Base-by-base conservation (phyloP, 1,140 invertebrate species). In the Adoxophyes honmai region DNA sequence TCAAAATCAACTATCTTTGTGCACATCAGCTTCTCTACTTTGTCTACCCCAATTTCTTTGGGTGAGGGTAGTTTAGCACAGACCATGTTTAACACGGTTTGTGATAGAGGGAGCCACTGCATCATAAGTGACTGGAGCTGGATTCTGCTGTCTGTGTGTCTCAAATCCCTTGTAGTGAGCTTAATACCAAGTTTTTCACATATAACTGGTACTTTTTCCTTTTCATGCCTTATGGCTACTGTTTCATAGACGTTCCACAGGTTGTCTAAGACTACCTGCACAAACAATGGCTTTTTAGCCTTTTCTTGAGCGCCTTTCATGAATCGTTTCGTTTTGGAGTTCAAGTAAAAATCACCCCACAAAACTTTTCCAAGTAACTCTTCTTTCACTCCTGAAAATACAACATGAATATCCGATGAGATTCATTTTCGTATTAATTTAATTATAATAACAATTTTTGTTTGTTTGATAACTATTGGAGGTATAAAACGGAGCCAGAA, bases 341-440 rank as follows among this genome's bases (percentile, higher is more conserved):
- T 96, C 10, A 98, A 91, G 82, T 96, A 99, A 90, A 91, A 99
- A 89, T 99, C 97, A 48, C 98, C 98, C 97, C 98, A 99, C 5
- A 99, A 88, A 0, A 96, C 94, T 88, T 94, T 95, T 68, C 92
- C 92, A 5, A 96, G 82, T 33, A 96, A 84, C 63, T 93, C 88
- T 55, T 86, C 85, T 66, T 91, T 89, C 10, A 91, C 89, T 63
- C 91, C 88, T 82, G 75, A 55, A 73, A 88, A 60, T 36, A 33
- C 34, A 55, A 55, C 56, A 14, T 33, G 33, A 38, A 13, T 13
- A 38, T 38, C 4, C 11, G 0, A 11, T 13, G 21, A 28, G 6
- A 28, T 3, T 28, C n/a, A n/a, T n/a, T n/a, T n/a, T n/a, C n/a
- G n/a, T n/a, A n/a, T n/a, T n/a, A n/a, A n/a, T n/a, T n/a, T n/a